Base-by-base conservation (phyloP, 2,888 invertebrate genomes). In the Scrobipalpa costella region DNA sequence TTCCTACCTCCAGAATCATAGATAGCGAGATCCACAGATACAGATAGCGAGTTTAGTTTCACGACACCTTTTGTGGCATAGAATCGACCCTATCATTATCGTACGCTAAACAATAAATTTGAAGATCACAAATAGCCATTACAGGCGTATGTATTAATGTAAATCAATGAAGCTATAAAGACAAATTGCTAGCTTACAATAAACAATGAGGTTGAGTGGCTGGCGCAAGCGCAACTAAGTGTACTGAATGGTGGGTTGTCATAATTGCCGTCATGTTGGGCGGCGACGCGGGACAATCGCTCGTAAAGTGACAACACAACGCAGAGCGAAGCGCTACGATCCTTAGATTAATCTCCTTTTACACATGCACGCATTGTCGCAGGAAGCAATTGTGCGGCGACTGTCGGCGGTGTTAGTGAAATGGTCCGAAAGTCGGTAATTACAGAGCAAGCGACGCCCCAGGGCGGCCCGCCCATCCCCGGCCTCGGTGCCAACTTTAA, bases 281-380 rank as follows among this genome's bases (percentile, higher is more conserved):
- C 68, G 68, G 71, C 72, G 65, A 65, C 64, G 69, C 61, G 61
- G 74, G 74, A 83, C 82, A 81, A 83, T 80, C 69, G 81, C 75
- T 79, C 80, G 80, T 82, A 81, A 81, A 81, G 75, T 80, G 80
- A 80, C 79, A 80, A 76, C 78, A 73, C 72, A 71, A 71, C 71
- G 71, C 69, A 70, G 71, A 65, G 69, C 61, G 27, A 27, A 27
- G 34, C 40, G 36, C 50, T 27, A 3, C 21, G 59, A 55, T 55
- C 27, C 44, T n/a, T 15, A 57, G 57, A 61, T 63, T 64, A 62
- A 62, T 57, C 33, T 62, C 36, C 33, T 33, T 57, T 47, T 17
- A 49, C 60, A 60, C 64, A 19, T 57, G 17, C 33, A 70, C 69
- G 72, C 71, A 74, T 74, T 69, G 72, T 74, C 74, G 73, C 76